These are phyloP conservation scores for Choloepus hoffmanni DNA, from an alignment of 2,113 vertebrate species.

Conservation along the genomic window DNA sequence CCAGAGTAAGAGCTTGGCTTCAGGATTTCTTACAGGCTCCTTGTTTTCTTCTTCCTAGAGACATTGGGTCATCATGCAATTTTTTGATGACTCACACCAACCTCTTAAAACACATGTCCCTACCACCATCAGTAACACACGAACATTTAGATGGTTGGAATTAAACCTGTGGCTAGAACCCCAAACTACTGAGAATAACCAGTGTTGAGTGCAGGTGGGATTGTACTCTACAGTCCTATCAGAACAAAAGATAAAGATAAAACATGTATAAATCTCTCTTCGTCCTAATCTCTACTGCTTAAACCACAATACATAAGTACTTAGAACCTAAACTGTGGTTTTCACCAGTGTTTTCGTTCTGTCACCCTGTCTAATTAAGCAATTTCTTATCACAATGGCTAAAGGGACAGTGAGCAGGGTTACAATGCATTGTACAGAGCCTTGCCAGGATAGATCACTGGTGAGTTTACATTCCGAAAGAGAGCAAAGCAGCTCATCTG, in stretches of 20 bases:
- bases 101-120: background rate
- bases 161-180: background rate
- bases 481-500: background rate
- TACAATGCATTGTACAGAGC: background rate
- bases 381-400: accelerated
- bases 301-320: background rate
- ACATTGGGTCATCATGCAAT: background rate
- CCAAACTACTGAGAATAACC: background rate
- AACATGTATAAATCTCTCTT: background rate
- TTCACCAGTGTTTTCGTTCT: accelerated
- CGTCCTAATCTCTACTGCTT: background rate
- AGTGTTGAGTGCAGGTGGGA: background rate
- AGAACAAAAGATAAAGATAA: background rate
- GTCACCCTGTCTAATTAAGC: background rate
- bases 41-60: background rate
- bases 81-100: background rate
- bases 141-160: background rate
- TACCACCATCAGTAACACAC: background rate
- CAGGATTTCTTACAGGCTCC: background rate
- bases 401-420: background rate
- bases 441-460: accelerated
- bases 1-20: background rate
- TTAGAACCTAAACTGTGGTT: background rate
- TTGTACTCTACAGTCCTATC: background rate
- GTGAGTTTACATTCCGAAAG: background rate